These are phyloP conservation scores for Anadara kagoshimensis DNA, from an alignment of 1,140 invertebrate species.

Conservation along the genomic window DNA sequence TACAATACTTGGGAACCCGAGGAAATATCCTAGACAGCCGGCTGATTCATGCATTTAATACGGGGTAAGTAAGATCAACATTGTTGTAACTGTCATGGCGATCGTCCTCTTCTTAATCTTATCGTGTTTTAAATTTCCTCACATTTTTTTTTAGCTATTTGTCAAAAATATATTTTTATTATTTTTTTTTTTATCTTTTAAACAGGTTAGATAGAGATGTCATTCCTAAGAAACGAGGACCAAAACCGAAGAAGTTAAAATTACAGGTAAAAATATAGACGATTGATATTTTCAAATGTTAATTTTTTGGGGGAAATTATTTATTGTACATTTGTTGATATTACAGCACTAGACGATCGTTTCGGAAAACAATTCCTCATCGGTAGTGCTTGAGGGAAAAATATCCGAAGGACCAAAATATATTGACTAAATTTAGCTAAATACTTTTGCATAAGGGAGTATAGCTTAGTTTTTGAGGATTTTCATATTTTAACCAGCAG, in stretches of 20 bases:
- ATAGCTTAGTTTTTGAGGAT: too few relatives aligned
- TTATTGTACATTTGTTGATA: too few relatives aligned
- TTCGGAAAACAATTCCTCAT: too few relatives aligned
- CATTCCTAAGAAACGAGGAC: constrained; percentile 65
- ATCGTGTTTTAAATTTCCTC: neutral
- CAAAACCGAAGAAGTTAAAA: constrained; percentile 68
- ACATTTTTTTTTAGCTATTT: neutral
- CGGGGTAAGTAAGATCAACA: constrained; percentile 3
- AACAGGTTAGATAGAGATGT: constrained; percentile 42
- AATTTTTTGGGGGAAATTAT: too few relatives aligned
- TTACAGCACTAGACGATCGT: too few relatives aligned
- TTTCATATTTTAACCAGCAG: too few relatives aligned
- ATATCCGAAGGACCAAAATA: too few relatives aligned
- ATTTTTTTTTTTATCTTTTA: constrained; percentile 40
- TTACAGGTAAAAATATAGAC: constrained; percentile 48
- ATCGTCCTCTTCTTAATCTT: constrained; percentile 11
- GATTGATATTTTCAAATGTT: constrained; percentile 1
- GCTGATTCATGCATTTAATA: constrained; percentile 92
- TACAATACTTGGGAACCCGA: constrained; percentile 98
- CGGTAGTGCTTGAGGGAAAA: too few relatives aligned
- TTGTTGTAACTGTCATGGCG: too few relatives aligned
- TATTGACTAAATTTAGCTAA: too few relatives aligned
- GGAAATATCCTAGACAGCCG: constrained; percentile 96
- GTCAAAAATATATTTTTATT: neutral
- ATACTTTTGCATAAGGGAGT: too few relatives aligned